Conservation (phyloP, 2,113 vertebrate species). For the Paradoxurus hermaphroditus region DNA sequence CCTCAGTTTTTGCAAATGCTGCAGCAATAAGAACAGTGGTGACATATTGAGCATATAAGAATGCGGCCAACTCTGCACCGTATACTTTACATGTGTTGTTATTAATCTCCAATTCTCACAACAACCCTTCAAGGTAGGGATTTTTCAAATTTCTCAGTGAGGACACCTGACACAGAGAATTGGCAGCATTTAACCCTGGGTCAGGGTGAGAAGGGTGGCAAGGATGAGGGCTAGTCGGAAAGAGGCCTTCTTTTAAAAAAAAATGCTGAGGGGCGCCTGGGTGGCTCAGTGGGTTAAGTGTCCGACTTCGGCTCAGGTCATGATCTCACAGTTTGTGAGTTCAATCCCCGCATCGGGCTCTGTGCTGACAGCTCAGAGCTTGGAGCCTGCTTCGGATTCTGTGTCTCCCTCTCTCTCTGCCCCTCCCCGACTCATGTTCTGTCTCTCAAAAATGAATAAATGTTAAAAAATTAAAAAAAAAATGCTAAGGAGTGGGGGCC, state of each 20-base stretch:
- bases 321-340: no score
- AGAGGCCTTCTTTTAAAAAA: neutral
- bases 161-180: neutral
- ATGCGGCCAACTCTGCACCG: no score
- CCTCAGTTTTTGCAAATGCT: neutral
- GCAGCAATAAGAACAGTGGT: neutral
- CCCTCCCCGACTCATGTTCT: no score
- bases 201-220: neutral
- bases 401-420: no score
- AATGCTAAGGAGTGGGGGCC: no score
- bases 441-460: no score
- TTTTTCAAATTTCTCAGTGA: neutral
- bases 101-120: neutral
- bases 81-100: neutral
- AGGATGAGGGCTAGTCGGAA: neutral
- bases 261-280: neutral
- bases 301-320: no score
- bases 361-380: no score
- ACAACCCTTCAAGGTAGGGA: neutral
- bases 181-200: neutral
- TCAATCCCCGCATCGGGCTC: no score
- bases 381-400: no score
- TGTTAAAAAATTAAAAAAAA: no score
- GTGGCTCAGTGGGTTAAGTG: no score
- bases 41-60: neutral